Conservation (phyloP, 2,113 vertebrate species). For the Nothoprocta perdicaria region DNA sequence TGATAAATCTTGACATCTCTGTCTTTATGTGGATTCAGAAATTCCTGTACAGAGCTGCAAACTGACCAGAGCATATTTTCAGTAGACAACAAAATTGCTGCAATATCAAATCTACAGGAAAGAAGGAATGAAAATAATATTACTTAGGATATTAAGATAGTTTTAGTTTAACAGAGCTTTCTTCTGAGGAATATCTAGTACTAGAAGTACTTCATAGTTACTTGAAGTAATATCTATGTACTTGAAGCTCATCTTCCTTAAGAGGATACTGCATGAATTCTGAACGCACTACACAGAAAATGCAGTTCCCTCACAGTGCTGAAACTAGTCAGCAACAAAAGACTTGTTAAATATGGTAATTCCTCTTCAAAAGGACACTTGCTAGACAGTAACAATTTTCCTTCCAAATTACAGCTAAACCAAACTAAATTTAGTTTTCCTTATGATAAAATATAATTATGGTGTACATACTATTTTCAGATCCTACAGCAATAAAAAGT, state of each 20-base stretch:
- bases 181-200: neutral
- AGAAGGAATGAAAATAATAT: constrained; percentile 28
- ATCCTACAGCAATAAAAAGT: neutral
- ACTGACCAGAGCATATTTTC: constrained; percentile 91
- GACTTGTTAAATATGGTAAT: neutral
- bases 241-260: neutral
- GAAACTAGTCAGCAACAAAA: neutral
- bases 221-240: neutral
- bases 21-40: constrained; percentile 75
- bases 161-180: neutral
- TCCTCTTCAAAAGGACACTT: neutral
- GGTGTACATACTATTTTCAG: neutral
- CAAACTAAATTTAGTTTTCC: neutral
- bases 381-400: neutral
- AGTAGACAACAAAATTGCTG: constrained; percentile 86
- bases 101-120: constrained; percentile 85
- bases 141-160: neutral
- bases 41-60: constrained; percentile 80
- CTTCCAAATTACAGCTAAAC: neutral
- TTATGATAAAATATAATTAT: neutral
- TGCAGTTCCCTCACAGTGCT: neutral
- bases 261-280: neutral
- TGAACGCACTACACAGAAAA: neutral
- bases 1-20: constrained; percentile 78
- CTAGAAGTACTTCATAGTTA: too few relatives aligned